Evolutionary conservation across 1,140 invertebrate species (phyloP).

Genomic region (Hirudo medicinalis): DNA sequence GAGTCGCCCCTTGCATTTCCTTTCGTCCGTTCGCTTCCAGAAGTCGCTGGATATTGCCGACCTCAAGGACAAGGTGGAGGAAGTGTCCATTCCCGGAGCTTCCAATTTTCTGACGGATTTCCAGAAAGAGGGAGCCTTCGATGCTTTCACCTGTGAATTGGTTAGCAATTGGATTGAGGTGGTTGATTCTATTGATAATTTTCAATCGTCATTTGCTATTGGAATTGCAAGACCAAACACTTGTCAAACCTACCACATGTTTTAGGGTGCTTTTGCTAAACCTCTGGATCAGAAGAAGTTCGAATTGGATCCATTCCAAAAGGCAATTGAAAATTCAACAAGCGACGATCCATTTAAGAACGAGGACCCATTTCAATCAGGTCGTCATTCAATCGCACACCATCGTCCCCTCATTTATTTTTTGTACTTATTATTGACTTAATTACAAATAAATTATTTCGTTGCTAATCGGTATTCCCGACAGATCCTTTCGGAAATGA

Average conservation of each 20-base stretch:
- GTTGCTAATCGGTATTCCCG: neutral
- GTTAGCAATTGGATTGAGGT: too few relatives aligned
- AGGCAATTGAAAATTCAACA: constrained; percentile 28
- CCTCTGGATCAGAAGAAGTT: constrained; percentile 27
- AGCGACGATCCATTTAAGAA: constrained; percentile 38
- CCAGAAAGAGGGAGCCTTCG: constrained; percentile 6
- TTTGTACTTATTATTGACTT: too few relatives aligned
- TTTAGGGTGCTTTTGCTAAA: constrained; percentile 5
- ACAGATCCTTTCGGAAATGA: constrained; percentile 20
- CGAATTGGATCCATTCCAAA: constrained; percentile 27
- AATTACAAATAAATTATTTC: too few relatives aligned
- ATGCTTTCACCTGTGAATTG: constrained; percentile 1
- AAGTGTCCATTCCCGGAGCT: too few relatives aligned
- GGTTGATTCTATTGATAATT: too few relatives aligned
- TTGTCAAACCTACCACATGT: too few relatives aligned
- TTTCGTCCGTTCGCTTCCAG: constrained; percentile 35
- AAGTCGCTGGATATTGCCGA: too few relatives aligned
- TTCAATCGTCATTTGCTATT: too few relatives aligned
- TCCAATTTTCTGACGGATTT: constrained; percentile 7
- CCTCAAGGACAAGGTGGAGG: too few relatives aligned
- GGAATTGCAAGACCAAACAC: too few relatives aligned
- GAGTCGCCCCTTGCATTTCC: constrained; percentile 48
- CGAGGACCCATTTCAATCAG: constrained; percentile 40
- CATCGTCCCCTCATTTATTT: too few relatives aligned
- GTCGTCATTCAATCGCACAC: too few relatives aligned